phyloP scores from a whole-genome alignment of 2,797 vertebrate genomes.

The Phrynocephalus forsythii region DNA sequence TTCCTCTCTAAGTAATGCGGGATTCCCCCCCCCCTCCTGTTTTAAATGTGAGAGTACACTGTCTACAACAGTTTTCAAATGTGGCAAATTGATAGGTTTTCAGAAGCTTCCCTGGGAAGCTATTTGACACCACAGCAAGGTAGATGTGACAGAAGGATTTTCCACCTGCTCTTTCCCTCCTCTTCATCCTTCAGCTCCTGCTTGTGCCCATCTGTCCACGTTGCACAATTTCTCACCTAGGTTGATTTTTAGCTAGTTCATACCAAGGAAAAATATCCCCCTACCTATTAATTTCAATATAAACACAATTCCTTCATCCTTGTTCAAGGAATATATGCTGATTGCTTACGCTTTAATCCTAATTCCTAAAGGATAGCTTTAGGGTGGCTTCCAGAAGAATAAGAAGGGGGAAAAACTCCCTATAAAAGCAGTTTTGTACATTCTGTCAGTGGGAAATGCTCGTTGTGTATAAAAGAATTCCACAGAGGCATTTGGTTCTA shows the following conservation, averaged over 20 bases:
- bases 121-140: conserved; percentile 7
- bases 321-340: neutral
- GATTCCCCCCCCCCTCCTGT: neutral
- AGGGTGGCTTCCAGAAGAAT: neutral
- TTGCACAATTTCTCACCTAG: neutral
- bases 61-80: conserved; percentile 46
- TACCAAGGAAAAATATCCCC: neutral
- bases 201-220: conserved; percentile 4
- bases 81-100: conserved; percentile 41
- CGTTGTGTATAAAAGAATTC: too few species aligned
- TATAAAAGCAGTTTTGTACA: too few species aligned
- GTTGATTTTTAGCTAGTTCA: neutral
- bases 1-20: conserved; percentile 30
- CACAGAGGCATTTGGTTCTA: too few species aligned
- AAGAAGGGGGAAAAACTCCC: too few species aligned
- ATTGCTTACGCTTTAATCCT: neutral
- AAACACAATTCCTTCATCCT: neutral
- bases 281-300: neutral
- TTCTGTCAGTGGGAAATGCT: too few species aligned
- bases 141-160: conserved; percentile 22
- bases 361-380: conserved; percentile 6
- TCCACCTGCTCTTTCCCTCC: conserved; percentile 26
- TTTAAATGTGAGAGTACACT: conserved; percentile 33
- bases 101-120: neutral
- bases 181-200: conserved; percentile 13